phyloP scores from a whole-genome alignment of 2,113 vertebrate genomes.

The Xiphophorus maculatus region DNA sequence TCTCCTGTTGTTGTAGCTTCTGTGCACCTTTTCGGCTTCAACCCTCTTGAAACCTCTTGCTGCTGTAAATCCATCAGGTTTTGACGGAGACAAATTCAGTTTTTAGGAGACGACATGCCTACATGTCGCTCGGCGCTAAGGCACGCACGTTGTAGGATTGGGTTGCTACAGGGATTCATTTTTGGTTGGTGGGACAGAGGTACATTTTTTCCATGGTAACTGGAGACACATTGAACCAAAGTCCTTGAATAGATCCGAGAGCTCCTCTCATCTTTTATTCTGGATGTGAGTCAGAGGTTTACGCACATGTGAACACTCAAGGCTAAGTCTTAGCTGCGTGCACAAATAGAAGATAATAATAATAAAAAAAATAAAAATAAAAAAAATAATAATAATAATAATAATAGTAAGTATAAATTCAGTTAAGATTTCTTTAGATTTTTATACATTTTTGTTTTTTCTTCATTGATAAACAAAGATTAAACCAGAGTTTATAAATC shows the following conservation, averaged over 20 bases:
- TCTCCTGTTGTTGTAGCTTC: conserved; percentile 38
- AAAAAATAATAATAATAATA: background rate
- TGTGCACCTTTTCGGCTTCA: background rate
- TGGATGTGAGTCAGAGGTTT: conserved; percentile 56
- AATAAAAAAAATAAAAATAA: background rate
- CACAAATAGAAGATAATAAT: background rate
- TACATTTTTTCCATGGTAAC: conserved; percentile 76
- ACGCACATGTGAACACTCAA: conserved; percentile 4
- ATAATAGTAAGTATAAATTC: background rate
- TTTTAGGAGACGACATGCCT: conserved; percentile 1
- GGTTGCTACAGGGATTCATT: conserved; percentile 56
- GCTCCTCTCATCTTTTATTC: conserved; percentile 60
- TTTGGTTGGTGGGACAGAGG: conserved; percentile 65
- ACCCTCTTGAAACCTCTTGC: background rate
- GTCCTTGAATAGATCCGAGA: conserved; percentile 72
- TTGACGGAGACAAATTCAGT: background rate
- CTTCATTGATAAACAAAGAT: background rate
- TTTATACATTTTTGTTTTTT: background rate
- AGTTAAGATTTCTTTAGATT: background rate
- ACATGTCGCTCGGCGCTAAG: conserved; percentile 12
- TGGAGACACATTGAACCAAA: conserved; percentile 63
- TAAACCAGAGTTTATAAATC: background rate
- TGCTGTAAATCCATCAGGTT: background rate
- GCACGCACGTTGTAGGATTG: conserved; percentile 27
- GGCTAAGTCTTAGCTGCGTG: conserved; percentile 34